phyloP scores from a whole-genome alignment of 2,888 invertebrate species.

The Gortyna flavago region DNA sequence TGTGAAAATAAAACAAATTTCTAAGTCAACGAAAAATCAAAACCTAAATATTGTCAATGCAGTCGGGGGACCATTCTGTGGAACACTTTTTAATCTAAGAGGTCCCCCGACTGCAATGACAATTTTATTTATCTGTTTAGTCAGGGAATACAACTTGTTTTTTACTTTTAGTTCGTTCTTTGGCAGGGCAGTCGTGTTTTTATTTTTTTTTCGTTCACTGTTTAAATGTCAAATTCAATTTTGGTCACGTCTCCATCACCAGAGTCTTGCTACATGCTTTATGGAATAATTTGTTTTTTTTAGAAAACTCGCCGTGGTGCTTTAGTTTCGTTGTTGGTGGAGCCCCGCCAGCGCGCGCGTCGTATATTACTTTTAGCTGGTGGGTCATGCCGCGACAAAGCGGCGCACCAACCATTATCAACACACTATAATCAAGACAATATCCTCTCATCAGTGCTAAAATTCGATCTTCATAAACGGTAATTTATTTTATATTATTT shows the following conservation, averaged over 20 bases:
- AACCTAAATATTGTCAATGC: no score
- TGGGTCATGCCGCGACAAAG: slow-evolving; percentile 95
- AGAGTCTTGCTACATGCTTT: slow-evolving; percentile 6
- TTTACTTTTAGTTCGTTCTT: no score
- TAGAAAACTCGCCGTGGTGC: slow-evolving; percentile 93
- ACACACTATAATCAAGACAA: slow-evolving; percentile 90
- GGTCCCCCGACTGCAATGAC: no score
- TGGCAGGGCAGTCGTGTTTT: no score
- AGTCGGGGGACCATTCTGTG: no score
- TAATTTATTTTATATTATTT: slow-evolving; percentile 67
- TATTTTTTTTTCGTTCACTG: no score
- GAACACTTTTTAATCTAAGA: no score
- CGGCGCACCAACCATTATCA: slow-evolving; percentile 94
- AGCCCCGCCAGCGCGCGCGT: slow-evolving; percentile 95
- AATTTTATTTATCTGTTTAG: no score
- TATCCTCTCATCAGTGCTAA: slow-evolving; percentile 95
- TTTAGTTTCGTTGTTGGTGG: slow-evolving; percentile 93
- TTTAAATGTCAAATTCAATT: no score
- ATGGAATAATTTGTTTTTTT: slow-evolving; percentile 13
- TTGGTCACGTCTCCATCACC: background rate
- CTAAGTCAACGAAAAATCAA: no score
- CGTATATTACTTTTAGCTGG: slow-evolving; percentile 97
- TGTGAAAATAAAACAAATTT: no score
- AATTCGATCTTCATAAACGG: slow-evolving; percentile 94
- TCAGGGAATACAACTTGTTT: no score